Evolutionary conservation across 37 sponge, comb jelly and placozoan species (phyloP).

Genomic region (Chondrosia reniformis): DNA sequence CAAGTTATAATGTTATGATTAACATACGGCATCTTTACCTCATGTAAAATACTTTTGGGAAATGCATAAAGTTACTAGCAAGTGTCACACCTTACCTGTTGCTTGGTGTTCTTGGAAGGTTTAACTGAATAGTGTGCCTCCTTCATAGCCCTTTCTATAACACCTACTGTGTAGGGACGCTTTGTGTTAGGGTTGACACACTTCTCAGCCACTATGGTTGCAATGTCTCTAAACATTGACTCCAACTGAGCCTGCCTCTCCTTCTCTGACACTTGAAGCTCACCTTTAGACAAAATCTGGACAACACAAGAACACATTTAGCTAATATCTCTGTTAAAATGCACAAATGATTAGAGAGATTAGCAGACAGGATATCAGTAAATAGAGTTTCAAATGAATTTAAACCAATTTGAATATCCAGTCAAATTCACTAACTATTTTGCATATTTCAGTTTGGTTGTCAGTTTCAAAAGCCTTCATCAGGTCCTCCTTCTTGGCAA

Average conservation of each 20-base stretch:
- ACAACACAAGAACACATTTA: no score
- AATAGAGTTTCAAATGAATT: no score
- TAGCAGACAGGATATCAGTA: background rate
- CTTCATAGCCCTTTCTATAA: conserved; percentile 95
- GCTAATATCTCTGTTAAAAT: no score
- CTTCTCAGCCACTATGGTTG: conserved; percentile 90
- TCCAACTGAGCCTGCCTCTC: conserved; percentile 87
- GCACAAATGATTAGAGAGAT: background rate
- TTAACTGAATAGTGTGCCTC: conserved; percentile 89
- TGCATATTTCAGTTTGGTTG: conserved; percentile 82
- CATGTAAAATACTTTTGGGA: no score
- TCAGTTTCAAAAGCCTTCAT: conserved; percentile 76
- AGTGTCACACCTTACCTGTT: conserved; percentile 88
- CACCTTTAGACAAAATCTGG: conserved; percentile 92
- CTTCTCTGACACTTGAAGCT: conserved; percentile 96
- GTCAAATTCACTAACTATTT: conserved; percentile 37
- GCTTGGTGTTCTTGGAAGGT: conserved; percentile 80
- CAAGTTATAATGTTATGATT: no score
- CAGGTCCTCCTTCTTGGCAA: conserved; percentile 94
- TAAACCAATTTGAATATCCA: background rate
- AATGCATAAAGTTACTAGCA: no score
- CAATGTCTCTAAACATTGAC: conserved; percentile 88
- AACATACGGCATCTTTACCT: no score
- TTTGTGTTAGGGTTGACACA: conserved; percentile 97
- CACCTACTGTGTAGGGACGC: conserved; percentile 89